phyloP scores from a whole-genome alignment of 2,888 invertebrate species.

The Tholera decimalis region DNA sequence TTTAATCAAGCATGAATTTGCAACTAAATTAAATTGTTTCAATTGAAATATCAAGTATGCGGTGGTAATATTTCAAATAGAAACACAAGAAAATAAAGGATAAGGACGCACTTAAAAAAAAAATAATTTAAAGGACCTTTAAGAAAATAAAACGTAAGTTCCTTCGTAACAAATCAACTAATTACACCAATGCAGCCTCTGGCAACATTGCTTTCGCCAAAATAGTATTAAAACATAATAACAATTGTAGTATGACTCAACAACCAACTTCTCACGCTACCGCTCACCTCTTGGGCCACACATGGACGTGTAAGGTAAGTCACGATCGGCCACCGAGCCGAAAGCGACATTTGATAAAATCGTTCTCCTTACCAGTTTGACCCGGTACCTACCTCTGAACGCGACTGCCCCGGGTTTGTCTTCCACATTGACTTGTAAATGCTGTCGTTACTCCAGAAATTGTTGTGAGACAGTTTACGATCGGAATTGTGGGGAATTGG shows the following conservation, averaged over 20 bases:
- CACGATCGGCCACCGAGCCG: constrained; percentile 88
- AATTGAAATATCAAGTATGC: too few relatives aligned
- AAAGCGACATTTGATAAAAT: constrained; percentile 89
- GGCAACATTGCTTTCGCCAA: too few relatives aligned
- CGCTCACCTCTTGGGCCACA: constrained; percentile 56
- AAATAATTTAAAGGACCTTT: too few relatives aligned
- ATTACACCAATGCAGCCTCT: too few relatives aligned
- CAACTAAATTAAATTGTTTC: too few relatives aligned
- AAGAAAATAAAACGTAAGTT: too few relatives aligned
- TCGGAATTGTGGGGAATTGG: constrained; percentile 15
- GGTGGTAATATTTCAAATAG: too few relatives aligned
- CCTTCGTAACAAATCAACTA: too few relatives aligned
- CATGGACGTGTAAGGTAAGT: constrained; percentile 86
- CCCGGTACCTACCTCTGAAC: constrained; percentile 82
- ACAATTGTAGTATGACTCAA: constrained; percentile 11
- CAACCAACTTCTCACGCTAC: constrained; percentile 45
- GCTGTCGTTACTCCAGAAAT: constrained; percentile 57
- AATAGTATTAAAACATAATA: too few relatives aligned
- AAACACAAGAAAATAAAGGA: too few relatives aligned
- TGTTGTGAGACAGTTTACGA: constrained; percentile 40
- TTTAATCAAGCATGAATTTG: too few relatives aligned
- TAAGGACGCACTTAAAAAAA: too few relatives aligned
- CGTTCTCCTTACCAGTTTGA: constrained; percentile 86
- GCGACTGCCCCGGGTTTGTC: constrained; percentile 76
- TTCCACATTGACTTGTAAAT: constrained; percentile 70